Conservation (phyloP, 2,797 vertebrate genomes). For the Acanthopagrus latus region DNA sequence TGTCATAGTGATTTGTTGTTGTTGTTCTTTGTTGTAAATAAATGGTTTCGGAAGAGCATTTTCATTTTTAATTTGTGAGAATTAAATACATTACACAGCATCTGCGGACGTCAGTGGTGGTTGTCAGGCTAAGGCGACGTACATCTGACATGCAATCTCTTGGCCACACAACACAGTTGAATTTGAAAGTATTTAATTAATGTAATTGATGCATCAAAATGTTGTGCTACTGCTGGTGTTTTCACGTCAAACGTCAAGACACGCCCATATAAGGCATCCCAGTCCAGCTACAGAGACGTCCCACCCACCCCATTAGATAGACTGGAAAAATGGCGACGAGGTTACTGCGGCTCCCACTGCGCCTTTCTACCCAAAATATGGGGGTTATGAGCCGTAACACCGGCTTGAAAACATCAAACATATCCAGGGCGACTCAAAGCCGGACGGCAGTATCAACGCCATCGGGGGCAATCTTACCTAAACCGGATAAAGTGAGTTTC, state of each 20-base stretch:
- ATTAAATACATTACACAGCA: no score
- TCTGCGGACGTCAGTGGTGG: no score
- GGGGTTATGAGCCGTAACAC: conserved; percentile 52
- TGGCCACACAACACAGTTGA: no score
- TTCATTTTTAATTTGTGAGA: no score
- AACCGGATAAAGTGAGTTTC: conserved; percentile 92
- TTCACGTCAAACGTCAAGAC: background rate
- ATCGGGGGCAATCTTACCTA: conserved; percentile 91
- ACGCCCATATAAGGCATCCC: conserved; percentile 11
- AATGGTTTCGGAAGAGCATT: no score
- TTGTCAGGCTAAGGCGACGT: no score
- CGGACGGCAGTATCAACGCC: conserved; percentile 85
- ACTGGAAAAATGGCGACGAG: conserved; percentile 83
- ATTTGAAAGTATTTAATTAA: background rate
- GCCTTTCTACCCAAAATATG: conserved; percentile 52
- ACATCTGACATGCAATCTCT: no score
- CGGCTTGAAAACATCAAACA: conserved; percentile 61
- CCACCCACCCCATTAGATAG: background rate
- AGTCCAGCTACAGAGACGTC: background rate
- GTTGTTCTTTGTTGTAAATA: background rate
- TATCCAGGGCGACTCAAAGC: conserved; percentile 62
- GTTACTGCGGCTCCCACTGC: conserved; percentile 68
- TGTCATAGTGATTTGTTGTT: background rate
- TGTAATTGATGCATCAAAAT: background rate
- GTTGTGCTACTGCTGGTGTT: no score